Base-by-base conservation (phyloP, 2,888 invertebrate species). In the Megaustenia siamemsis region DNA sequence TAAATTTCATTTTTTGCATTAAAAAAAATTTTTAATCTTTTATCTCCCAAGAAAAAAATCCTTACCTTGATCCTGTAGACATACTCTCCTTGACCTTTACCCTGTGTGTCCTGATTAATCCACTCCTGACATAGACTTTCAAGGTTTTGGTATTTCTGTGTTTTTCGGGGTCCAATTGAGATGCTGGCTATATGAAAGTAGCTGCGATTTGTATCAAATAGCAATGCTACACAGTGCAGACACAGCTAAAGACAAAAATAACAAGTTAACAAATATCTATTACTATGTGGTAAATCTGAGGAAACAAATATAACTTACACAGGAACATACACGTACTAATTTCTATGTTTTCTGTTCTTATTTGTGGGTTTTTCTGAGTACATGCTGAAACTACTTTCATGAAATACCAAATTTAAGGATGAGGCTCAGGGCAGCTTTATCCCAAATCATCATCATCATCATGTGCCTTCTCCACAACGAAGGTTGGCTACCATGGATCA, bases 141-240 rank as follows among this genome's bases (percentile, higher is more conserved):
- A 71, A 93, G 86, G 80, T 92, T 92, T 86, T 92, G 93, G 76
- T 90, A 91, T 86, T 92, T 92, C 89, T 92, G 93, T 21, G 91
- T 90, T 87, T 92, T 91, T 88, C 92, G 92, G 63, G 93, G 93
- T 43, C 93, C 93, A 38, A 93, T 90, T 21, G 93, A 93, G 75
- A 94, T 95, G 88, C 95, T 95, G 87, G 95, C 95, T 60, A 96
- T 94, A 80, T 95, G 94, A 92, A 96, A 96, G 92, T 96, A 96
- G 90, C 95, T 95, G 76, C 96, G 94, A 92, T 96, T 96, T 0
- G 96, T 95, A 92, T 96, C 96, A 91, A 96, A 96, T 24, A 96
- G 93, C 18, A 96, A 93, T 1, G 96, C 96, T 28, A 96, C 95
- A 0, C 96, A 96, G 89, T 95, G 95, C 38, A 96, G 93, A 15